Evolutionary conservation across 2,888 invertebrate genomes (phyloP).

Genomic region (Drosophila lacicola): DNA sequence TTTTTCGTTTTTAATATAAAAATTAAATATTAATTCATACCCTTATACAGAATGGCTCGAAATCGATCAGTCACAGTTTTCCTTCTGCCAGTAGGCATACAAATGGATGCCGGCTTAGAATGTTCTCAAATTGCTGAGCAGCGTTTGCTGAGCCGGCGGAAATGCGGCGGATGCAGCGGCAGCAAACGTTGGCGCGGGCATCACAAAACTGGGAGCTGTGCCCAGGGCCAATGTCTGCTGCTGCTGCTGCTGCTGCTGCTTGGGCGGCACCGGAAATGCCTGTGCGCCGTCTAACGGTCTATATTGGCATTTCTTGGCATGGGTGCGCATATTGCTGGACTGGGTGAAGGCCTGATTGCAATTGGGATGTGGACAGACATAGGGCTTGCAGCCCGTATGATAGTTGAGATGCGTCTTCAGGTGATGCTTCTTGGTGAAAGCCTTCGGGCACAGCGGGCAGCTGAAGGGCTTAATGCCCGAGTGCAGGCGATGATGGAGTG

Average conservation of each 20-base stretch:
- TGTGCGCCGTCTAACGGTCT: conserved; percentile 70
- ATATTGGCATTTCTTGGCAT: conserved; percentile 90
- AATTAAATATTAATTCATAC: not conserved
- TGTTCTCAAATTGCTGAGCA: conserved; percentile 76
- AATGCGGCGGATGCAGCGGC: conserved; percentile 42
- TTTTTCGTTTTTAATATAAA: not conserved
- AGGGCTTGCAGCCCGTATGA: conserved; percentile 93
- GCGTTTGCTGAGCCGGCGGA: conserved; percentile 78
- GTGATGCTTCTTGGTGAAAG: conserved; percentile 94
- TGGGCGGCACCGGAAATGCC: conserved; percentile 38
- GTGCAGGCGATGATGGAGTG: conserved; percentile 91
- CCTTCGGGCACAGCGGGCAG: conserved; percentile 87
- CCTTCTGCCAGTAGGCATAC: too few species aligned
- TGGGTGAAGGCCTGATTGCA: conserved; percentile 93
- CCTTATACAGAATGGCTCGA: not conserved
- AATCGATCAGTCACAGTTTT: not conserved
- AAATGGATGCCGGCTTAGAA: conserved; percentile 49
- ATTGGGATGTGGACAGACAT: conserved; percentile 88
- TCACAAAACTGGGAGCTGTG: conserved; percentile 43
- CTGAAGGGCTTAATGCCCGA: conserved; percentile 92
- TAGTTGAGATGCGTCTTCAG: conserved; percentile 94
- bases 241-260: conserved; percentile 31
- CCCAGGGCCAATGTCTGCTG: conserved; percentile 42
- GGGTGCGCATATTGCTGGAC: conserved; percentile 94
- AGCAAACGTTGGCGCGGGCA: conserved; percentile 54